phyloP scores from a whole-genome alignment of 2,888 invertebrate species.

The Torymus texanus region DNA sequence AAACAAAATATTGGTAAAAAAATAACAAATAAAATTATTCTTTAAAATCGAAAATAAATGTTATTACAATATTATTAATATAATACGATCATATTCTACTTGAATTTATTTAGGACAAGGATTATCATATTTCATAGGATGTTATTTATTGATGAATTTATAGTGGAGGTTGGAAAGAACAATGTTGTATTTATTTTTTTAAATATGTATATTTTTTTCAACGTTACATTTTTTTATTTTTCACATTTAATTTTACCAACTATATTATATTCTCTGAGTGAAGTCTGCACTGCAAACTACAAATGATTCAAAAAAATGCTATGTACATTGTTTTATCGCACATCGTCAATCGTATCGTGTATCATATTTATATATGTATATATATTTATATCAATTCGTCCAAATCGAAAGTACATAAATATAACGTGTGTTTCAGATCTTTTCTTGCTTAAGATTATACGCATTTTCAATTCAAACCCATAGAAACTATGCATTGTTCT shows the following conservation, averaged over 20 bases:
- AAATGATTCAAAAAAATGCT: conserved; percentile 55
- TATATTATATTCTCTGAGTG: conserved; percentile 51
- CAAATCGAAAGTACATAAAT: conserved; percentile 39
- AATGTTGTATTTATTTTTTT: conserved; percentile 26
- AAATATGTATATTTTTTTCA: conserved; percentile 56
- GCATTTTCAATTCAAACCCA: conserved; percentile 23
- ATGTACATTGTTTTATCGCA: conserved; percentile 53
- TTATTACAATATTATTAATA: too few species aligned
- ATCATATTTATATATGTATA: conserved; percentile 53
- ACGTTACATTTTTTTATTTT: conserved; percentile 54
- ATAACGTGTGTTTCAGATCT: conserved; percentile 28
- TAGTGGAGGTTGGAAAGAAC: neutral
- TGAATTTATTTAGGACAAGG: too few species aligned
- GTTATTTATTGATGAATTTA: too few species aligned
- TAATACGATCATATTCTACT: too few species aligned
- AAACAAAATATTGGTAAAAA: too few species aligned
- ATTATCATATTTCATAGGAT: too few species aligned
- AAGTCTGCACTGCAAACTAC: conserved; percentile 57
- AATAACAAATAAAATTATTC: too few species aligned
- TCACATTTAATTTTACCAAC: conserved; percentile 54
- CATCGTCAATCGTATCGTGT: conserved; percentile 43
- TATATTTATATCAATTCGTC: conserved; percentile 51
- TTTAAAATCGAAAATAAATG: too few species aligned
- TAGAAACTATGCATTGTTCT: neutral
- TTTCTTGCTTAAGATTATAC: conserved; percentile 27